phyloP scores from a whole-genome alignment of 1,140 invertebrate species.

The Eurytemora carolleeae region DNA sequence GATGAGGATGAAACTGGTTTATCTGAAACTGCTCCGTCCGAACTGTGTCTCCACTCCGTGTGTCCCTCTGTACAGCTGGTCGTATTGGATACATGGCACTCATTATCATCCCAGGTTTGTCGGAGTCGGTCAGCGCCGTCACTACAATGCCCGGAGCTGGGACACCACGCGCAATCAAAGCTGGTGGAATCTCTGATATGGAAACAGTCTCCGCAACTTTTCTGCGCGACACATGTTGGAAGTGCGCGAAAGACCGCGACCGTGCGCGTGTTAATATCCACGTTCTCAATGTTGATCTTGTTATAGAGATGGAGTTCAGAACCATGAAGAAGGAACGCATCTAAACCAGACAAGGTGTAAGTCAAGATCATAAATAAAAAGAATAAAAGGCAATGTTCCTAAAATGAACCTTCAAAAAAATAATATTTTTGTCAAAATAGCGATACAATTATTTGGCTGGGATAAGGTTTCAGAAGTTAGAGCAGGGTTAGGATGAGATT shows the following conservation, averaged over 20 bases:
- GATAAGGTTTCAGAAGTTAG: too few relatives aligned
- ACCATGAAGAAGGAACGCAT: constrained; percentile 7
- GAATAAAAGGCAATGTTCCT: too few relatives aligned
- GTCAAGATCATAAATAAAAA: too few relatives aligned
- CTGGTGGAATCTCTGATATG: not conserved
- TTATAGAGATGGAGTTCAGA: constrained; percentile 14
- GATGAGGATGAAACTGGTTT: not conserved
- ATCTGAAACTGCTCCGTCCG: not conserved
- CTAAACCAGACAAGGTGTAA: not conserved
- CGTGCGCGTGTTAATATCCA: constrained; percentile 9
- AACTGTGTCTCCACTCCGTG: constrained; percentile 6
- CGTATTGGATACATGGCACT: constrained; percentile 2
- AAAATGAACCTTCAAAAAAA: too few relatives aligned
- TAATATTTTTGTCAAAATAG: too few relatives aligned
- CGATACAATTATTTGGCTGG: too few relatives aligned
- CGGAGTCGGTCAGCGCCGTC: constrained; percentile 12
- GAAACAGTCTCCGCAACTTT: not conserved
- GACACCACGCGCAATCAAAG: constrained; percentile 11
- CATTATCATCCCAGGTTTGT: constrained; percentile 8
- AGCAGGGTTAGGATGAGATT: too few relatives aligned
- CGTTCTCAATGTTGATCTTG: constrained; percentile 12
- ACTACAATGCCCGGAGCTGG: not conserved
- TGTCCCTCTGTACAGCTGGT: not conserved
- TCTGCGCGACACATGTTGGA: constrained; percentile 10
- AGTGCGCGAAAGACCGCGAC: constrained; percentile 11